Percentiles rank a stretch among this genome's conserved stretches.
Conservation (phyloP, 2,113 vertebrate species). For the Axis porcinus region DNA sequence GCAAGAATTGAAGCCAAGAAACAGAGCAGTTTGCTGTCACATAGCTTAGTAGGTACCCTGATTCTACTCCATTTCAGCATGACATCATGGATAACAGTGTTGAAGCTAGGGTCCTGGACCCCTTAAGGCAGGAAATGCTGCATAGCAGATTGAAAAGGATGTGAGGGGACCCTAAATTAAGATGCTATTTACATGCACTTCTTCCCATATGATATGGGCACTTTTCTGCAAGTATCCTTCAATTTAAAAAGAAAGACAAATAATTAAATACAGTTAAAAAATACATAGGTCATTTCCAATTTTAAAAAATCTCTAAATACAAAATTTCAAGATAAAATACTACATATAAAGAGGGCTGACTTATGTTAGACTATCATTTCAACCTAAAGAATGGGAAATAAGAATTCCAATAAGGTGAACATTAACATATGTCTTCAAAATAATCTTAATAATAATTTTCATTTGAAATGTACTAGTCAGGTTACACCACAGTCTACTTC, state of each 20-base stretch:
- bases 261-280: not conserved
- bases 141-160: not conserved
- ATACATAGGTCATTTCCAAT: not conserved
- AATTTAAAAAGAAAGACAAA: not conserved
- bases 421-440: not conserved
- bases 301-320: not conserved
- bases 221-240: not conserved
- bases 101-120: not conserved
- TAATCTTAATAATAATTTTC: not conserved
- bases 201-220: not conserved
- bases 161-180: not conserved
- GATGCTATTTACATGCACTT: not conserved
- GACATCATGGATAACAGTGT: not conserved
- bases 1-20: not conserved
- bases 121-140: not conserved
- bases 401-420: not conserved
- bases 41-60: not conserved
- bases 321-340: constrained; percentile 10
- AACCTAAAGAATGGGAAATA: not conserved
- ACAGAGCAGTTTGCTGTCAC: not conserved
- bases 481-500: not conserved
- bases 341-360: not conserved
- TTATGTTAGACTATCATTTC: not conserved
- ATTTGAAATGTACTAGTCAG: not conserved
- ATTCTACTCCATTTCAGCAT: not conserved